Percentiles rank a stretch among this genome's conserved stretches.
phyloP scores from a whole-genome alignment of 2,888 invertebrate species.

The Thumatha senex region DNA sequence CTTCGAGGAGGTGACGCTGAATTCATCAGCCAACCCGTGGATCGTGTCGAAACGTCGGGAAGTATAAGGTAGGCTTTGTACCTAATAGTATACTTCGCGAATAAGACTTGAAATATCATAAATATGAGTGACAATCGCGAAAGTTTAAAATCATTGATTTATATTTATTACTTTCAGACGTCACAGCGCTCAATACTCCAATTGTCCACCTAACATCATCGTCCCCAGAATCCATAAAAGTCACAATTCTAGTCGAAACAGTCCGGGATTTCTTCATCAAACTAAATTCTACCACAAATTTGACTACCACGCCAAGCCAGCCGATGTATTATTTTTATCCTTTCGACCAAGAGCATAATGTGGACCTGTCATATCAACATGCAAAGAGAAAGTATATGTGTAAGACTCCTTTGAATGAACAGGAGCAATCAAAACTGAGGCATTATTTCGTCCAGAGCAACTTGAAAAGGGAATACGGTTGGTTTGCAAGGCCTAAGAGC shows the following conservation, averaged over 20 bases:
- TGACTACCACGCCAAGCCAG: slow-evolving; percentile 73
- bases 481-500: slow-evolving; percentile 68
- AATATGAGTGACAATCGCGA: no score
- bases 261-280: slow-evolving; percentile 84
- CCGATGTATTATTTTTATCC: slow-evolving; percentile 82
- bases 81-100: no score
- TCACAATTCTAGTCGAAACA: slow-evolving; percentile 83
- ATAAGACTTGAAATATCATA: no score
- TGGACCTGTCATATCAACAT: slow-evolving; percentile 54
- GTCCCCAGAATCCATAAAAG: slow-evolving; percentile 80
- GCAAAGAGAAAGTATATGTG: slow-evolving; percentile 78
- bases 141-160: no score
- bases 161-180: slow-evolving; percentile 50
- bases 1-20: no score
- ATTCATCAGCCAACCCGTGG: no score
- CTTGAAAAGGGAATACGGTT: slow-evolving; percentile 39
- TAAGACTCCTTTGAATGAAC: slow-evolving; percentile 72
- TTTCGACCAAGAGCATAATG: slow-evolving; percentile 57
- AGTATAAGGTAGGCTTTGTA: no score
- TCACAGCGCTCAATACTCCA: slow-evolving; percentile 75
- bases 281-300: slow-evolving; percentile 63
- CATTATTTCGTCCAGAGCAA: slow-evolving; percentile 42
- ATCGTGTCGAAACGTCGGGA: no score
- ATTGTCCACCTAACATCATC: slow-evolving; percentile 88
- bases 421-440: slow-evolving; percentile 34